Evolutionary conservation across 53 echinoderm and acorn worm genomes (phyloP).

Genomic region (Patiria pectinifera): DNA sequence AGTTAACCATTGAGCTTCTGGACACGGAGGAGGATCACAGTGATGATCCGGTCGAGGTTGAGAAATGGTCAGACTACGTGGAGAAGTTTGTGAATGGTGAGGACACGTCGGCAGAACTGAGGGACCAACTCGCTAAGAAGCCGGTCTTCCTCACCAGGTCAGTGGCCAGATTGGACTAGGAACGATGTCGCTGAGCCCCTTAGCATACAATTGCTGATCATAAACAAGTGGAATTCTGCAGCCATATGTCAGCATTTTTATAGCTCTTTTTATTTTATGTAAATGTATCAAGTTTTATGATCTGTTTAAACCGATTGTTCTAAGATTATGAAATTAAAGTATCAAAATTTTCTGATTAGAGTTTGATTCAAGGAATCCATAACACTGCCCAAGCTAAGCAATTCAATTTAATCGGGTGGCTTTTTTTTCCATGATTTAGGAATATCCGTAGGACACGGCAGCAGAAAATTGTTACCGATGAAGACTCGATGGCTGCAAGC

Average conservation of each 20-base stretch:
- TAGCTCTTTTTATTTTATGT: too few relatives aligned
- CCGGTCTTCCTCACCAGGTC: slow-evolving; percentile 91
- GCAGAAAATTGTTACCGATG: slow-evolving; percentile 60
- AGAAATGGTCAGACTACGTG: slow-evolving; percentile 94
- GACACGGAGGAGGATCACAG: slow-evolving; percentile 99
- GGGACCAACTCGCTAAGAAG: slow-evolving; percentile 95
- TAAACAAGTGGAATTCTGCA: too few relatives aligned
- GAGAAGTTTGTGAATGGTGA: slow-evolving; percentile 94
- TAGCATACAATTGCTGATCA: too few relatives aligned
- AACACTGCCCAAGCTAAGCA: too few relatives aligned
- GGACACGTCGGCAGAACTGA: slow-evolving; percentile 87
- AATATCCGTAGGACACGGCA: slow-evolving; percentile 77
- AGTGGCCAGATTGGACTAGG: not conserved
- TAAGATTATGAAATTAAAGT: too few relatives aligned
- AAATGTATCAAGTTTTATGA: too few relatives aligned
- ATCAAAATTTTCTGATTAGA: not conserved
- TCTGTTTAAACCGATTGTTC: too few relatives aligned
- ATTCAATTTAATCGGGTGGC: not conserved
- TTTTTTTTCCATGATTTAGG: not conserved
- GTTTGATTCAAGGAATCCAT: not conserved
- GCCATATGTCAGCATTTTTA: too few relatives aligned
- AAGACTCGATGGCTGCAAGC: not conserved
- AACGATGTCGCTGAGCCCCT: too few relatives aligned
- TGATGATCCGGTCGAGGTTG: slow-evolving; percentile 96
- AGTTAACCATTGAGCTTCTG: slow-evolving; percentile 83